Evolutionary conservation across 2,888 invertebrate genomes (phyloP), one percentile per base, ranked within the genome.

Genomic region (Lymantria dispar): DNA sequence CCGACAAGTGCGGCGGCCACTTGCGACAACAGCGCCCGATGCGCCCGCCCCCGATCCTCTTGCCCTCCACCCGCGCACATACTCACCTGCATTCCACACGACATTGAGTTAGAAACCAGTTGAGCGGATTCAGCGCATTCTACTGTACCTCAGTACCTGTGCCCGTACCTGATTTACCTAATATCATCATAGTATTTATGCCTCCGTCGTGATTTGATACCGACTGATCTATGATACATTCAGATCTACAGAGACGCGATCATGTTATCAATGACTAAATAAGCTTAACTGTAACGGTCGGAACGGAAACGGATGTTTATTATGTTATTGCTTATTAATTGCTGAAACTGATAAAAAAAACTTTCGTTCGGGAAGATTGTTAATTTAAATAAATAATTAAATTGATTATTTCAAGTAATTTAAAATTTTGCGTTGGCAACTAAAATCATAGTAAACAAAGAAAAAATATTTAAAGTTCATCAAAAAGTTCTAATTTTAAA

Each of bases 1-100:
- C 89, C 90, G 88, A 87, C 90, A 88, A 90, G 89, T 89, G 90
- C 87, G 87, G 74, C 78, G 80, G 82, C 84, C 87, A 87, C 89
- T 88, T 86, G 87, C 87, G 89, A 88, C 89, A 86, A 87, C 87
- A 85, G 80, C 80, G 83, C 74, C 74, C 85, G 84, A 83, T 83
- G 86, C 80, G 78, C 78, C 76, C 70, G 73, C 70, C 68, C 51
- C 73, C 58, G 63, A 3, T 60, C 56, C 64, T 15, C 40, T 5
- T 5, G 5, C 60, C 61, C 54, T 62, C 59, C 39, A 60, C 54
- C 57, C 62, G 68, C 51, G 22, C 54, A 56, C 62, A n/a, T 38
- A 38, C 48, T 55, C 67, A 77, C 80, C 82, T 84, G 85, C 88
- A 87, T 88, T 88, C 88, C 88, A 85, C 79, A 76, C 87, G 80